Evolutionary conservation across 2,888 invertebrate genomes (phyloP).

Genomic region (Aromia moschata): DNA sequence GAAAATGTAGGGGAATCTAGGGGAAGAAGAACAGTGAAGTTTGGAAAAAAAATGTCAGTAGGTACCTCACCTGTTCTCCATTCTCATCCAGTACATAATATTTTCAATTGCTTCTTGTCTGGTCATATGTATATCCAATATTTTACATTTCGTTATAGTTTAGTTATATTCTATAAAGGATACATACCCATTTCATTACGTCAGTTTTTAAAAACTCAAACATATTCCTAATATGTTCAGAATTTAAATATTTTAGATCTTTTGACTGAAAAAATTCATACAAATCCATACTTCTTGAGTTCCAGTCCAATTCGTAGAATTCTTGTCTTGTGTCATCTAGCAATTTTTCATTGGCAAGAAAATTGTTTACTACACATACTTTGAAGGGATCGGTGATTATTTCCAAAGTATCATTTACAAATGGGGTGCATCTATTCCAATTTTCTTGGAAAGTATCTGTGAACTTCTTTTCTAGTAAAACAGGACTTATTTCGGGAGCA

Average conservation of each 20-base stretch:
- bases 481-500: constrained; percentile 40
- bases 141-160: too few species aligned
- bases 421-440: constrained; percentile 65
- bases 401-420: constrained; percentile 62
- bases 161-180: too few species aligned
- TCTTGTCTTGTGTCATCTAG: constrained; percentile 72
- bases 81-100: too few species aligned
- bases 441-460: constrained; percentile 50
- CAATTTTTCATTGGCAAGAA: constrained; percentile 68
- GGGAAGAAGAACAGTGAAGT: too few species aligned
- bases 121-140: too few species aligned
- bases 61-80: too few species aligned
- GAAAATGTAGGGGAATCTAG: too few species aligned
- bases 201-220: constrained; percentile 73
- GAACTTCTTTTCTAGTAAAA: constrained; percentile 38
- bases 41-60: too few species aligned
- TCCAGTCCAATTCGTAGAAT: constrained; percentile 75
- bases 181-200: constrained; percentile 73
- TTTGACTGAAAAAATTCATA: constrained; percentile 87
- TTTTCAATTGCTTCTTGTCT: too few species aligned
- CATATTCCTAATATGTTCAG: constrained; percentile 70
- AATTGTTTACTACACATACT: constrained; percentile 71
- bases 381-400: constrained; percentile 74
- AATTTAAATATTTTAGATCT: constrained; percentile 69
- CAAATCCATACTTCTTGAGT: constrained; percentile 83